Base-by-base conservation (phyloP, 2,888 invertebrate genomes). In the Brachyptera putata region DNA sequence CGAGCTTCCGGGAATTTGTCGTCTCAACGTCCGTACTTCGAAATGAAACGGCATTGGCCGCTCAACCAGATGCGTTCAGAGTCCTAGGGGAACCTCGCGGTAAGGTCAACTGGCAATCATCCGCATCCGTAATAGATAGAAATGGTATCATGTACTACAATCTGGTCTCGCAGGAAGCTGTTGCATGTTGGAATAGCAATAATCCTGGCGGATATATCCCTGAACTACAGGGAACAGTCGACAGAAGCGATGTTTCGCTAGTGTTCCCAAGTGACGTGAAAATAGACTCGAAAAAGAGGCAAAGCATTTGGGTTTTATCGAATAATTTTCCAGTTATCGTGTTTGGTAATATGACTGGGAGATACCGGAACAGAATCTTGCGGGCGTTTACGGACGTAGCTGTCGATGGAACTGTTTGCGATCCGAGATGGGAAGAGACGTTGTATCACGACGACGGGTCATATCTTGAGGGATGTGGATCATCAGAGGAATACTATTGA, bases 181-280 rank as follows among this genome's bases (percentile, higher is more conserved):
- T 92, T 0, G 86, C 63, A 43, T 91, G 91, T 69, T 91, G 91
- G 91, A 85, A 91, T 68, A 84, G 64, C 4, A 58, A 58, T n/a
- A 56, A 61, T 26, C 64, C 64, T 2, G 56, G 57, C 21, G 63
- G 63, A 1, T 61, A 61, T 46, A 41, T 30, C 84, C 0, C 77
- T 78, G 0, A 58, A 11, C 57, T 61, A 9, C 60, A 61, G 18
- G 86, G 83, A 0, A 73, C 85, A 1, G 78, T 88, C 1, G 86
- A 85, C 0, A 73, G 75, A 36, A 83, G 84, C 72, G 73, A 79
- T 1, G 79, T 81, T 9, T 83, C 86, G 0, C 75, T 91, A 63
- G 77, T 89, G 14, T 91, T 91, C 70, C 91, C 91, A 0, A 91
- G 91, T 68, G 91, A 91, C 70, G 73, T 91, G 43, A 87, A 87